Evolutionary conservation across 2,113 vertebrate genomes (phyloP), one percentile per base, ranked within the genome.

Genomic region (Pavo muticus): DNA sequence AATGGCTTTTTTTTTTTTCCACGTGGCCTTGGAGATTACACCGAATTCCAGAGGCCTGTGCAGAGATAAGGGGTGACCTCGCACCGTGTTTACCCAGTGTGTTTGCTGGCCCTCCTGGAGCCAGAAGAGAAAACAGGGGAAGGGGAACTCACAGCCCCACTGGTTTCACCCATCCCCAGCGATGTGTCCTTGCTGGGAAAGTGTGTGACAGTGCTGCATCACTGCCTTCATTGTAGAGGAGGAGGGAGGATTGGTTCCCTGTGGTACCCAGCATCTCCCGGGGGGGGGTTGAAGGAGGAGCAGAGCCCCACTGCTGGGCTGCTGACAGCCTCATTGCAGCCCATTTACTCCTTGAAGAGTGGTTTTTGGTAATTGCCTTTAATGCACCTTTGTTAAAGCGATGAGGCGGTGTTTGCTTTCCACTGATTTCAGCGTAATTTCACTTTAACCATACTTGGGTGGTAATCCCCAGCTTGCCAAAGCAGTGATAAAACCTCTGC

Each of bases 51-150:
- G 90, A 74, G 72, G 71, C 56, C 64, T 42, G 42, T 37, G 32
- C 65, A 5, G 24, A 88, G 93, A 92, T 88, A 86, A 94, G 91
- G 83, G 52, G 73, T 86, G 84, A 86, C 91, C 90, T 86, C 29
- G 63, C 32, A 35, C 64, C 77, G 68, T 69, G 40, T 88, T 96
- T 78, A 19, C 32, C 48, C 17, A 27, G 3, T 8, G 48, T 42
- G 20, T 44, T 67, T 74, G 4, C 32, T 67, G 67, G 8, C 32
- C 15, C 42, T 88, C 42, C 92, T 10, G 19, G 21, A 24, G 52
- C 56, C 78, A 45, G 54, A 63, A 47, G 2, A 12, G 59, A 14
- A 18, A 60, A 19, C 48, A 57, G 30, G 64, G 32, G 50, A 59
- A 79, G 17, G 67, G 57, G 45, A 90, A 64, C 60, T 75, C 32